A percentile compares a stretch with the other conserved stretches of the same genome.
phyloP scores from a whole-genome alignment of 2,888 invertebrate genomes.

The Tipula confusa region DNA sequence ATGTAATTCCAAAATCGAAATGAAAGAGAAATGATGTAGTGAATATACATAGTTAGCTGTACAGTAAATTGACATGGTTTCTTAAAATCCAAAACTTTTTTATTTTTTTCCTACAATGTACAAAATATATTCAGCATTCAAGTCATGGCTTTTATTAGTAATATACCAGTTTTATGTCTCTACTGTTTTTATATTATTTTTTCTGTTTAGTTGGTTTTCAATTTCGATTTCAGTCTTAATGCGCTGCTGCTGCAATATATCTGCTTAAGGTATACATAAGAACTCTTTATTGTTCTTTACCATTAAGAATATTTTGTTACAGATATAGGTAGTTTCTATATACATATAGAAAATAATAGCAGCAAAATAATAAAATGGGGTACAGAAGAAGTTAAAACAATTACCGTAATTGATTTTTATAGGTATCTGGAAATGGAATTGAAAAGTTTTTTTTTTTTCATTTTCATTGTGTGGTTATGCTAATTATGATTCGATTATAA shows the following conservation, averaged over 20 bases:
- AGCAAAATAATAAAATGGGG: not conserved
- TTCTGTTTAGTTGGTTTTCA: not conserved
- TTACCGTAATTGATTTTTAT: slow-evolving; percentile 7
- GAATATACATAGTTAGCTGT: not conserved
- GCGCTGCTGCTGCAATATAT: not conserved
- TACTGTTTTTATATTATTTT: not conserved
- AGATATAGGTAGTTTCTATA: not conserved
- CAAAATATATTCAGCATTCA: not conserved
- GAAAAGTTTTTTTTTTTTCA: not conserved
- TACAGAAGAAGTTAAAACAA: slow-evolving; percentile 3
- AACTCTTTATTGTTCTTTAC: slow-evolving; percentile 7
- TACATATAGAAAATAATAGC: not conserved
- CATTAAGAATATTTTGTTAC: slow-evolving; percentile 12
- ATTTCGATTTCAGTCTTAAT: slow-evolving; percentile 1
- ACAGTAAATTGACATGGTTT: not conserved
- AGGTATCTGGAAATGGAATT: not conserved
- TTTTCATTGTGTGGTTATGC: not conserved
- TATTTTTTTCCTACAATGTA: not conserved
- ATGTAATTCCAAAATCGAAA: not conserved
- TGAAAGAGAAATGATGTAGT: not conserved
- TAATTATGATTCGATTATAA: slow-evolving; percentile 12
- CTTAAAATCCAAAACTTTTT: not conserved
- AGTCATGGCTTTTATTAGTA: not conserved
- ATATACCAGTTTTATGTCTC: not conserved
- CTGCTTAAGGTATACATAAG: not conserved